Evolutionary conservation across 1,140 invertebrate genomes (phyloP), one percentile per base, ranked within the genome.

Genomic region (Eubasilissa regina): DNA sequence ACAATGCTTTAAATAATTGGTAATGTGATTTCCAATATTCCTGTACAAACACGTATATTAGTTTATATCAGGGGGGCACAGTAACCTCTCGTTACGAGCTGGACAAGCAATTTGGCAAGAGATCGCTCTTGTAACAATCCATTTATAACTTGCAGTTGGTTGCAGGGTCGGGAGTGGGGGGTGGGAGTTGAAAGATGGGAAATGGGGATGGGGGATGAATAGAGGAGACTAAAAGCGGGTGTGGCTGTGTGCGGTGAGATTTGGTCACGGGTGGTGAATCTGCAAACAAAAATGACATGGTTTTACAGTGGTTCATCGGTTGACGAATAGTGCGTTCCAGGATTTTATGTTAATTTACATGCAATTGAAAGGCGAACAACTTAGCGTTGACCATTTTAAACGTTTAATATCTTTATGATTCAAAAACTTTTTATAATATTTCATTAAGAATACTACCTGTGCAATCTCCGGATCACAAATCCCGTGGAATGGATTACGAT

Each of bases 51-150:
- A 35, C 25, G 13, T 48, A 68, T 51, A 70, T 70, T 70, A 70
- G 66, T 70, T 70, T 70, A 70, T 70, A 70, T 70, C 66, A 70
- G 70, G 53, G 9, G 17, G 56, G 70, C 70, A 55, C 70, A 44
- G 51, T 56, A 74, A 74, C 70, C 70, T 74, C 48, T 56, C 75
- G 75, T 68, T 76, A 77, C 64, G 62, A 76, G 76, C 74, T 35
- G 77, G 78, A 82, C 81, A 82, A 82, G 77, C 81, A 79, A 82
- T 82, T 82, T 82, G 81, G 81, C 81, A 79, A 79, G 74, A 77
- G 81, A 79, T 77, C 77, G 77, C 17, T 77, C 78, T 56, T 77
- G 77, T 79, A 74, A 75, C 81, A 79, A 82, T 82, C 81, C 81
- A 82, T 82, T 82, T 82, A 82, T 82, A 82, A 82, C 77, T 82